Conservation (phyloP, 2,797 vertebrate species). For the Pipistrellus kuhlii region DNA sequence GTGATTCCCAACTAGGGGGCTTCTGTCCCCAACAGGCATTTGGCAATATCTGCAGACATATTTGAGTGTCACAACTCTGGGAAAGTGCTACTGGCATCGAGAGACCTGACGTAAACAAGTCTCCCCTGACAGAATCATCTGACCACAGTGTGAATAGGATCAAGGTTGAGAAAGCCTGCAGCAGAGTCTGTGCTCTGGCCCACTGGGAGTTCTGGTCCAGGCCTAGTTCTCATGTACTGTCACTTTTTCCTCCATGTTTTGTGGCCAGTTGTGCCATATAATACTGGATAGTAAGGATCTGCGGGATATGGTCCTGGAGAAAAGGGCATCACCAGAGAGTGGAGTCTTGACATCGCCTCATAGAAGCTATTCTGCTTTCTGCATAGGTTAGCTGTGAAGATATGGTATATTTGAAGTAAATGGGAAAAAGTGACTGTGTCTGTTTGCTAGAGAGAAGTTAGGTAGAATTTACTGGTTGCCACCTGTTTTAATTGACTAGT, state of each 20-base stretch:
- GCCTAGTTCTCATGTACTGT: background rate
- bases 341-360: background rate
- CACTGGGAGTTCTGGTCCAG: background rate
- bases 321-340: background rate
- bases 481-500: background rate
- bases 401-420: background rate
- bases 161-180: background rate
- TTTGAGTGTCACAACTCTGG: background rate
- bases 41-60: background rate
- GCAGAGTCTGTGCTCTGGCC: background rate
- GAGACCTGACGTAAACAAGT: background rate
- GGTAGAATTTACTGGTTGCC: background rate
- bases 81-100: background rate
- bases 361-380: background rate
- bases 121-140: background rate
- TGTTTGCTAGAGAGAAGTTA: background rate
- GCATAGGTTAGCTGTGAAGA: background rate
- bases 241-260: conserved; percentile 20
- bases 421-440: background rate
- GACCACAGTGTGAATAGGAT: background rate
- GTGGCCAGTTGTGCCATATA: background rate
- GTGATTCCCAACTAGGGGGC: background rate
- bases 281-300: background rate
- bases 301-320: background rate
- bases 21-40: background rate